Base-by-base conservation (phyloP, 2,797 vertebrate genomes). In the Eidolon dupreanum region DNA sequence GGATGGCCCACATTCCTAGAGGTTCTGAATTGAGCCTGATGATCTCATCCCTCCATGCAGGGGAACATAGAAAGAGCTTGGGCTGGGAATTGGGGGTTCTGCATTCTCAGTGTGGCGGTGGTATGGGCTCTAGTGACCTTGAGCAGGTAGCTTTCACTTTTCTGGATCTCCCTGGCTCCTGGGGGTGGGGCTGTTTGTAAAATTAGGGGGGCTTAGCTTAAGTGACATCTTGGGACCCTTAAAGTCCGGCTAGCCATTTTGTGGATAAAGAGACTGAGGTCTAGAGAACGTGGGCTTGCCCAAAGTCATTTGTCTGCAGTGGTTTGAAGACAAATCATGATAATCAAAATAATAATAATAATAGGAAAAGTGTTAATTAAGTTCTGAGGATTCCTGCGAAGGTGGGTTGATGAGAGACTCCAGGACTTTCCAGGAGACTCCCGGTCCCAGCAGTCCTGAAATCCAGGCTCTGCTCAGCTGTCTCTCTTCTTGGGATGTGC, bases 1-100 rank as follows among this genome's bases (percentile, higher is more conserved):
- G 95, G 41, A 13, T 96, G 95, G 97, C 93, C 91, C 88, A 92
- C 92, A 91, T 97, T 97, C 94, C 90, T 96, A 90, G 96, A 98
- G 92, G 66, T 97, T 86, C 92, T 61, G 92, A 74, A 59, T 19
- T 12, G 66, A 96, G 68, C n/a, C 81, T 71, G 89, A 79, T 97
- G 97, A 98, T 93, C 95, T 97, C 96, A 97, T 97, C 68, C 11
- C 49, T 88, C 65, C n/a, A 55, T 36, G 19, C 36, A 51, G 66
- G 65, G 91, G 51, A 61, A 28, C 6, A 59, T 82, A 63, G 95
- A 61, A 88, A 89, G 78, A 95, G 71, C 65, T 61, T 73, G 73
- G 79, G 22, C 85, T 22, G 31, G 70, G 59, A 57, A 22, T 77
- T 68, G 33, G 79, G 97, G 90, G 61, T 65, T 88, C 57, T 93